A percentile compares a stretch with the other conserved stretches of the same genome.
These are phyloP conservation scores for Psephotus haematonotus DNA, from an alignment of 2,113 vertebrate genomes.

Conservation along the genomic window DNA sequence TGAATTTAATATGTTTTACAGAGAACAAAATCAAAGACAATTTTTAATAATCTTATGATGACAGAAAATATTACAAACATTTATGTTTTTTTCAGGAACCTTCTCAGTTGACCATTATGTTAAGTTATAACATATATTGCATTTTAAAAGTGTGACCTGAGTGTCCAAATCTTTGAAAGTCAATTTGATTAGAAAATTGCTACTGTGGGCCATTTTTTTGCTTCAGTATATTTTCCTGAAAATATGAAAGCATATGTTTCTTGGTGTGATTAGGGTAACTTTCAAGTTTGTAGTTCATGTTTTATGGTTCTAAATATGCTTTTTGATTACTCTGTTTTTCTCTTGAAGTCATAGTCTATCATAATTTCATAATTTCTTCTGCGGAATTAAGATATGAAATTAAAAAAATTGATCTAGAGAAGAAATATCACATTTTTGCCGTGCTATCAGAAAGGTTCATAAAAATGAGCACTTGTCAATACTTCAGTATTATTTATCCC, in stretches of 20 bases:
- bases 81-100: not conserved
- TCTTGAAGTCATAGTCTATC: not conserved
- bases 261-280: not conserved
- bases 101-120: not conserved
- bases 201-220: not conserved
- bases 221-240: not conserved
- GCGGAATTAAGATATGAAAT: no score
- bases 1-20: not conserved
- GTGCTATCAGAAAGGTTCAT: not conserved
- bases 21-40: not conserved
- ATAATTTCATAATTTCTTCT: not conserved
- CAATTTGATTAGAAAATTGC: not conserved
- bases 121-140: not conserved
- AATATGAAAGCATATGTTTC: not conserved
- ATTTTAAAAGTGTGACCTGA: not conserved
- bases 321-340: not conserved
- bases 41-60: not conserved
- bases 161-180: not conserved
- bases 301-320: not conserved
- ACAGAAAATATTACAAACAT: not conserved
- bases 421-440: not conserved
- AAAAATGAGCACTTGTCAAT: not conserved
- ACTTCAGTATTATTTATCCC: not conserved
- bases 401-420: not conserved
- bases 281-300: not conserved